These are phyloP conservation scores for Scaptodrosophila lebanonensis DNA, from an alignment of 1,140 invertebrate species.

Conservation along the genomic window DNA sequence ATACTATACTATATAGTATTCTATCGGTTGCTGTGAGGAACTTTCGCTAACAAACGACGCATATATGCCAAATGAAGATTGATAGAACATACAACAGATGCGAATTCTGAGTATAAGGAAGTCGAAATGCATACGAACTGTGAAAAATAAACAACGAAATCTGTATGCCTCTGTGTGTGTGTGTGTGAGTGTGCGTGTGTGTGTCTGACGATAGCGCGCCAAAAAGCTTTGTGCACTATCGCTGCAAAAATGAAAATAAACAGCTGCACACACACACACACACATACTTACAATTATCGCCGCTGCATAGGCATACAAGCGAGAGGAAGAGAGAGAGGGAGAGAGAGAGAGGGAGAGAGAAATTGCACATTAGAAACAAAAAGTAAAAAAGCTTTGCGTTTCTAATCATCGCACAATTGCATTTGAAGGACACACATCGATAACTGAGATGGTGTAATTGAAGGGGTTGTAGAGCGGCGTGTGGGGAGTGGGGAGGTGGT, in stretches of 20 bases:
- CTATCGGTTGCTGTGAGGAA: not conserved
- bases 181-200: not conserved
- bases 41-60: constrained; percentile 15
- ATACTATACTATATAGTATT: too few species aligned
- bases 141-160: constrained; percentile 36
- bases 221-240: constrained; percentile 61
- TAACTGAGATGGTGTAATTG: constrained; percentile 21
- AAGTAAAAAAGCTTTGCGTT: constrained; percentile 69
- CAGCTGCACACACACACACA: constrained; percentile 45
- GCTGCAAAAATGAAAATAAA: constrained; percentile 69
- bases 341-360: too few species aligned
- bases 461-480: constrained; percentile 4
- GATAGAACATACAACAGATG: constrained; percentile 21
- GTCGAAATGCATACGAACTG: constrained; percentile 38
- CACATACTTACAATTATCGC: not conserved
- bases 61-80: constrained; percentile 20
- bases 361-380: constrained; percentile 57
- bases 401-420: constrained; percentile 76
- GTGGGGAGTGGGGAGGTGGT: not conserved
- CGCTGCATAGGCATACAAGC: not conserved
- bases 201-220: constrained; percentile 48
- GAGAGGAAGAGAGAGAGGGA: too few species aligned
- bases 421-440: constrained; percentile 76
- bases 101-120: constrained; percentile 39
- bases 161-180: not conserved